phyloP scores from a whole-genome alignment of 2,888 invertebrate genomes.

The Piscicola geometra region DNA sequence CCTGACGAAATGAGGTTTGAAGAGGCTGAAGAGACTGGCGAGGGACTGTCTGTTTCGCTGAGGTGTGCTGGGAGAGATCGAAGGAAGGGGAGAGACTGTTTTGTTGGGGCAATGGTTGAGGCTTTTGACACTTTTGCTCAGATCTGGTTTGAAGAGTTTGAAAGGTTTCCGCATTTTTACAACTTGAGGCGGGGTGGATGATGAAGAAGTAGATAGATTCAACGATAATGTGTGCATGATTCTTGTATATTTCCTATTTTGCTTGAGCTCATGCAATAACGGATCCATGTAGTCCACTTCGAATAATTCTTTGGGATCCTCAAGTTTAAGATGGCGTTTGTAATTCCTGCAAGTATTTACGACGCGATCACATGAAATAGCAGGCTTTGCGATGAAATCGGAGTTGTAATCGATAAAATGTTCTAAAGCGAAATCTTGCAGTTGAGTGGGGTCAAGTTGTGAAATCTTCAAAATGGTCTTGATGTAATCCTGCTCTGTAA shows the following conservation, averaged over 20 bases:
- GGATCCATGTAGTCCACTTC: not conserved
- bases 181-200: not conserved
- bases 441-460: not conserved
- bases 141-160: not conserved
- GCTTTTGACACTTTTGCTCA: conserved; percentile 13
- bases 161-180: not conserved
- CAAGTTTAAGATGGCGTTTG: not conserved
- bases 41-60: not conserved
- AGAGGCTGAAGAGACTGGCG: not conserved
- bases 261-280: conserved; percentile 4
- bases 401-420: not conserved
- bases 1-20: not conserved
- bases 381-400: not conserved
- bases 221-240: not conserved
- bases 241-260: conserved; percentile 1
- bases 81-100: no score
- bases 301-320: not conserved
- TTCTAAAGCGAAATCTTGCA: not conserved
- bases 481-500: not conserved
- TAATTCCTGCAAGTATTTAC: not conserved
- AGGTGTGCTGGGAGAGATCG: not conserved
- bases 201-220: not conserved
- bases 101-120: not conserved
- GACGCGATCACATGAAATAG: not conserved
- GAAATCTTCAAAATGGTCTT: conserved; percentile 12